phyloP scores from a whole-genome alignment of 2,888 invertebrate species.

The Loripinus fragilis region DNA sequence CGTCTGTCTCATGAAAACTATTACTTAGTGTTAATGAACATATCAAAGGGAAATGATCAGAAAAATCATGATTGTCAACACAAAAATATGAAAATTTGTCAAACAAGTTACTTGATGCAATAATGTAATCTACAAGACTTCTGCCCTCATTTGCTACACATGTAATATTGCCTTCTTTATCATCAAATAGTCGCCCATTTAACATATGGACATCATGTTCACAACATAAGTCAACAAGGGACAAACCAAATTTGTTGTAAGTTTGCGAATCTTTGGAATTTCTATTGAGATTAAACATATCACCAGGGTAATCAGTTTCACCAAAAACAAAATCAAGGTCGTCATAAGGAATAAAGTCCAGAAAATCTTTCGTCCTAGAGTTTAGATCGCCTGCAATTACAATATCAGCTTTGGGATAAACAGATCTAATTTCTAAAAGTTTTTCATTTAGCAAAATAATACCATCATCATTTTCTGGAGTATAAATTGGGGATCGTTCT shows the following conservation, averaged over 20 bases:
- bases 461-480: not conserved
- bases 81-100: not conserved
- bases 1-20: not conserved
- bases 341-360: conserved; percentile 4
- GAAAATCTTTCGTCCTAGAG: not conserved
- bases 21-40: not conserved
- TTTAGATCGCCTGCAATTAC: not conserved
- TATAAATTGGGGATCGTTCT: conserved; percentile 3
- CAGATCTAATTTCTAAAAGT: not conserved
- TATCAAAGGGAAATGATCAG: conserved; percentile 22
- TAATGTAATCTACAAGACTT: conserved; percentile 30
- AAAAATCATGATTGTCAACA: not conserved
- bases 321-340: conserved; percentile 8
- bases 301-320: conserved; percentile 8
- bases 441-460: not conserved
- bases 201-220: conserved; percentile 20
- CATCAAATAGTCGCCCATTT: conserved; percentile 20
- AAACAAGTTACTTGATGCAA: conserved; percentile 13
- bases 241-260: conserved; percentile 12
- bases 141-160: conserved; percentile 20
- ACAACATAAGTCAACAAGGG: conserved; percentile 28
- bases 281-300: not conserved
- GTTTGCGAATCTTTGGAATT: not conserved
- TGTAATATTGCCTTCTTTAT: conserved; percentile 13
- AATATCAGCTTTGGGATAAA: not conserved